A percentile compares a stretch with the other conserved stretches of the same genome.
phyloP scores from a whole-genome alignment of 2,113 vertebrate species.

The Tiliqua scincoides region DNA sequence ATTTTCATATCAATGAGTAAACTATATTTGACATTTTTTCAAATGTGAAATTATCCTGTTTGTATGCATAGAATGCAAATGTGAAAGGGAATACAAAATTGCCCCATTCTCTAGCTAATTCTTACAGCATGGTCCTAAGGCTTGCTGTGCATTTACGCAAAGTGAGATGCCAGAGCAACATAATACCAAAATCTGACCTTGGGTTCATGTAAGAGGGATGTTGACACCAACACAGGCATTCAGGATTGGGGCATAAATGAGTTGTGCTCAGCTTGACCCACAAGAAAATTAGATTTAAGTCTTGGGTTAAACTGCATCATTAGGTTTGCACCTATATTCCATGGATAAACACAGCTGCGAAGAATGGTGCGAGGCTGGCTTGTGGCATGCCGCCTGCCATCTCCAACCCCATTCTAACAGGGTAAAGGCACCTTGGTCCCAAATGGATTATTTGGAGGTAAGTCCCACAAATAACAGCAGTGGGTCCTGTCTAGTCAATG shows the following conservation, averaged over 20 bases:
- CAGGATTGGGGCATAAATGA: neutral
- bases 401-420: neutral
- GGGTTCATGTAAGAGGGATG: no score
- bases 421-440: no score
- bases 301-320: neutral
- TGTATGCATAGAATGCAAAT: constrained; percentile 13
- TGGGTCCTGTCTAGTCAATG: neutral
- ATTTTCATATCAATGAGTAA: constrained; percentile 37
- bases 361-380: neutral
- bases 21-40: constrained; percentile 31
- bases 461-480: neutral
- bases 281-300: neutral
- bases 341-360: neutral
- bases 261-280: neutral
- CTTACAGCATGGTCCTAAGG: neutral
- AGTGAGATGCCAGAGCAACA: neutral
- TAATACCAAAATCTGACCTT: neutral
- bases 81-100: neutral
- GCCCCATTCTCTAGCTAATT: neutral
- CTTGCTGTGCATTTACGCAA: neutral
- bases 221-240: neutral
- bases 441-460: neutral
- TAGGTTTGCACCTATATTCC: neutral
- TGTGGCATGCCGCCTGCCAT: no score
- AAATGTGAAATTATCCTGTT: neutral